phyloP scores from a whole-genome alignment of 2,888 invertebrate genomes.

The Pammene fasciana region DNA sequence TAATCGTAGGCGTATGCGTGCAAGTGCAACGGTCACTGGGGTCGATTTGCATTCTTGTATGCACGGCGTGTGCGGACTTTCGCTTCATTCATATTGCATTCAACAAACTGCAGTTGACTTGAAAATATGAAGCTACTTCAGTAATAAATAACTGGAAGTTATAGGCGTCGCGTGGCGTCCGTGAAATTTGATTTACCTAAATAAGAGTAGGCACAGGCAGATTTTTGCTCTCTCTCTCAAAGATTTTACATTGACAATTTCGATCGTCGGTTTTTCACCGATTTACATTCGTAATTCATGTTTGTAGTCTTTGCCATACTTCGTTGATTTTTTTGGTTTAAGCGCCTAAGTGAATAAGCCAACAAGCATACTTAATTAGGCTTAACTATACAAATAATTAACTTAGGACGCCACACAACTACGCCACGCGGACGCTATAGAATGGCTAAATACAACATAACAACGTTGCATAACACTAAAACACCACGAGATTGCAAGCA shows the following conservation, averaged over 20 bases:
- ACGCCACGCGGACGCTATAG: background rate
- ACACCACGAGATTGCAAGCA: slow-evolving; percentile 51
- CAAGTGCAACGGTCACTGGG: slow-evolving; percentile 72
- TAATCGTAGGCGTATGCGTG: slow-evolving; percentile 75
- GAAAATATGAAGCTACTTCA: slow-evolving; percentile 49
- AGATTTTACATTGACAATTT: no score
- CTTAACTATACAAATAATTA: background rate
- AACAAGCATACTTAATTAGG: slow-evolving; percentile 1
- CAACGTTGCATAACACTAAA: slow-evolving; percentile 33
- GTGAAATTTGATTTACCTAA: background rate
- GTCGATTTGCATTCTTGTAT: slow-evolving; percentile 67
- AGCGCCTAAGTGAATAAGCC: background rate
- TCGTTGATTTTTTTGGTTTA: background rate
- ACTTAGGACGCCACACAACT: slow-evolving; percentile 19
- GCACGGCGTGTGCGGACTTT: slow-evolving; percentile 69
- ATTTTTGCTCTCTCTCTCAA: no score
- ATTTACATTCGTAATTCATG: background rate
- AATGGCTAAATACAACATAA: slow-evolving; percentile 12
- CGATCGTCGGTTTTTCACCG: background rate
- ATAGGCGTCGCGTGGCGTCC: slow-evolving; percentile 12
- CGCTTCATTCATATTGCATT: slow-evolving; percentile 56
- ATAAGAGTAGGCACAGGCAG: no score
- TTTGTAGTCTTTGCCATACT: background rate
- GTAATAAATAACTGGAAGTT: background rate
- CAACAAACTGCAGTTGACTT: slow-evolving; percentile 81